phyloP scores from a whole-genome alignment of 2,113 vertebrate genomes.

The Nesoenas mayeri region DNA sequence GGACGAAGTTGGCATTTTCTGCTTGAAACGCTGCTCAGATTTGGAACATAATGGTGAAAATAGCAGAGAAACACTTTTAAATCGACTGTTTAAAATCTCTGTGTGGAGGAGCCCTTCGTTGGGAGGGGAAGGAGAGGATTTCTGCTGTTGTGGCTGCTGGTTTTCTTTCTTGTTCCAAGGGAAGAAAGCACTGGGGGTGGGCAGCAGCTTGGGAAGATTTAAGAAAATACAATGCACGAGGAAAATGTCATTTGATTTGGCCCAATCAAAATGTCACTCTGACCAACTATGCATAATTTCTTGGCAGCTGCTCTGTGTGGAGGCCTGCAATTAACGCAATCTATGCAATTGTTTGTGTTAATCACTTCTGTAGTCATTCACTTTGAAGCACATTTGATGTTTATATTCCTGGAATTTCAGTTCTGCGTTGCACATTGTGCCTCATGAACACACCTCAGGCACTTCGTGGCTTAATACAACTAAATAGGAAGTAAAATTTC shows the following conservation, averaged over 20 bases:
- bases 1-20: conserved; percentile 51
- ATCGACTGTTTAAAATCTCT: not conserved
- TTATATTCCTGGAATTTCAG: not conserved
- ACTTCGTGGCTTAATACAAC: not conserved
- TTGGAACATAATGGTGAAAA: conserved; percentile 51
- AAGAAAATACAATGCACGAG: conserved; percentile 38
- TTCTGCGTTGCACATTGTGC: not conserved
- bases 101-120: not conserved
- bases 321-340: conserved; percentile 46
- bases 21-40: conserved; percentile 35
- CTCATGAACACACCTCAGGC: not conserved
- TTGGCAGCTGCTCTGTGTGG: conserved; percentile 16
- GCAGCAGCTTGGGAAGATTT: not conserved
- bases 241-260: conserved; percentile 53
- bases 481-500: not conserved
- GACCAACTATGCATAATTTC: conserved; percentile 48
- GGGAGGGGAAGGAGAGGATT: not conserved
- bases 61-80: conserved; percentile 19
- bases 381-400: not conserved
- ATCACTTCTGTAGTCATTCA: conserved; percentile 34
- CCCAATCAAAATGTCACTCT: conserved; percentile 55
- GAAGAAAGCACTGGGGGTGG: not conserved
- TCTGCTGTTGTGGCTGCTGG: not conserved
- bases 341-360: conserved; percentile 50
- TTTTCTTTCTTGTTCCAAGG: not conserved